phyloP scores from a whole-genome alignment of 2,113 vertebrate genomes.

The Forbesichthys agassizii region DNA sequence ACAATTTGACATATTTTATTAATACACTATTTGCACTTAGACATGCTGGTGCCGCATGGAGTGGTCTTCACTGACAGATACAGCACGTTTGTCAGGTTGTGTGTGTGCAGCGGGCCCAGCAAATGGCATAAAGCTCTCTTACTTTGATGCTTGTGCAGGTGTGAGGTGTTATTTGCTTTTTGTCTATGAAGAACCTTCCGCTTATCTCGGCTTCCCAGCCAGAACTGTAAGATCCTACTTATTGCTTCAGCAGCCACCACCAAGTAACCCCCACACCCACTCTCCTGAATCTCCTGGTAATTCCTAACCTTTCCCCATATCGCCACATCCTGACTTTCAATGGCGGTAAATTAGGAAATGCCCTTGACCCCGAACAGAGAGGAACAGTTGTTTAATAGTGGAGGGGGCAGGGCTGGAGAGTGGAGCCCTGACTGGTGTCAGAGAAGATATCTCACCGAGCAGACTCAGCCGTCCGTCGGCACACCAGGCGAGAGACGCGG shows the following conservation, averaged over 20 bases:
- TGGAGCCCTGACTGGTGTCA: conserved; percentile 16
- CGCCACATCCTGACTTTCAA: conserved; percentile 4
- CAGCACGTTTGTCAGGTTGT: conserved; percentile 14
- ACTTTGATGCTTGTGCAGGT: conserved; percentile 32
- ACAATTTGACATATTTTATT: conserved; percentile 2
- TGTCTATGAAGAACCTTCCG: not conserved
- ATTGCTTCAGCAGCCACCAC: conserved; percentile 18
- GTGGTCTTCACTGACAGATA: conserved; percentile 37
- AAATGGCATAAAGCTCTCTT: conserved; percentile 20
- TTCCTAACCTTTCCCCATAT: not conserved
- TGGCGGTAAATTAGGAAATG: conserved; percentile 23
- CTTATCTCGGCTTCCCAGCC: conserved; percentile 50
- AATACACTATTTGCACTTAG: not conserved
- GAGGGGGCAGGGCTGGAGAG: conserved; percentile 17
- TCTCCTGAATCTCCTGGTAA: not conserved
- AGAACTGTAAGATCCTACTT: conserved; percentile 17
- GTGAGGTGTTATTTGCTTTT: conserved; percentile 3
- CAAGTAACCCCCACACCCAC: not conserved
- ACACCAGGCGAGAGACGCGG: conserved; percentile 30
- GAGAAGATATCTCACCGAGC: conserved; percentile 37
- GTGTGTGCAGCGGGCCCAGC: conserved; percentile 4
- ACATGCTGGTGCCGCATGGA: conserved; percentile 1
- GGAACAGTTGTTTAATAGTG: conserved; percentile 7
- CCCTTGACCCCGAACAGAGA: conserved; percentile 4
- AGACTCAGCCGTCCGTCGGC: conserved; percentile 35